Evolutionary conservation across 2,797 vertebrate species (phyloP), one percentile per base, ranked within the genome.

Genomic region (Merluccius polli): DNA sequence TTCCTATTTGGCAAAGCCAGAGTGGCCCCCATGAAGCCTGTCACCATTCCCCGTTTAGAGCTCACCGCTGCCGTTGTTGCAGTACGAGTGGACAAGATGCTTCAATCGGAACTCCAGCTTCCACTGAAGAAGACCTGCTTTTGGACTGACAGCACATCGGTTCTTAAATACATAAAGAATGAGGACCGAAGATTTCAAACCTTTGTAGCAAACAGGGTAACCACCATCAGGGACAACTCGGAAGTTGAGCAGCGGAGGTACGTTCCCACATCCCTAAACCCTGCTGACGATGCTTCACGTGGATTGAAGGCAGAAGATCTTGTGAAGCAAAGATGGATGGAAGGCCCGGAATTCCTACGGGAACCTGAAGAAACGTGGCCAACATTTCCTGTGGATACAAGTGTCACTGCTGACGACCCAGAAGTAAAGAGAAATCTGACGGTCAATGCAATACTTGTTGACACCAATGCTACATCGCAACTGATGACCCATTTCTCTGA

Each of bases 351-450:
- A 36, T 67, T 74, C 35, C 33, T 67, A 38, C 5, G n/a, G 32
- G 59, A 74, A 36, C 73, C 73, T 68, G 59, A 74, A 29, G 73
- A 74, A 68, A 74, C 1, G n/a, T 74, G 73, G 73, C 68, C 68
- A 70, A 31, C 15, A 70, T 30, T 31, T 70, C 68, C 30, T 31
- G 29, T 70, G 68, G 68, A 70, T 67, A 24, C 29, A 24, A 67
- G 63, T 67, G 63, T 67, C 63, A 29, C 63, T 67, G 63, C 24
- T 4, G 63, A 67, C 15, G 12, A 67, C 63, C 63, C 63, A 67
- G 63, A 67, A 24, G 29, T 67, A 24, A 67, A 24, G 16, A 24
- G n/a, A 67, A 67, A 29, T 67, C 63, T 67, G n/a, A 67, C 29
- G 63, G 12, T 74, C 0, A 73, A 73, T 63, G 29, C 48, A 73